These are phyloP conservation scores for Atherinosoma microstoma DNA, from an alignment of 2,797 vertebrate species.

Conservation along the genomic window DNA sequence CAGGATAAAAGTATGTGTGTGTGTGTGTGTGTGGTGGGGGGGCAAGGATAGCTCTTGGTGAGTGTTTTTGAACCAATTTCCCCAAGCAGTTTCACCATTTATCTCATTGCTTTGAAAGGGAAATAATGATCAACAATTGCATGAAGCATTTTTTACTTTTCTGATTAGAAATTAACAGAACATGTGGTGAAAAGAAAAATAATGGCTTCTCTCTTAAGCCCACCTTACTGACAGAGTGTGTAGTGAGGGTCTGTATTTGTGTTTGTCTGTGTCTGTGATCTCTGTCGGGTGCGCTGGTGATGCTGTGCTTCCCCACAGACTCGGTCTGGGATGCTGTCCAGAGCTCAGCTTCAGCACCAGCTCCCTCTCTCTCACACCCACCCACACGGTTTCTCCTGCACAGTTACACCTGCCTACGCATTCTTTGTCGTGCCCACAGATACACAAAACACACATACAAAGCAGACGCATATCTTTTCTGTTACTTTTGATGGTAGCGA, in stretches of 20 bases:
- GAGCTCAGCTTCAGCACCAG: slow-evolving; percentile 63
- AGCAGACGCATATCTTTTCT: slow-evolving; percentile 14
- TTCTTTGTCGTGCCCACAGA: slow-evolving; percentile 38
- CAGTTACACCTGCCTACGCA: slow-evolving; percentile 59
- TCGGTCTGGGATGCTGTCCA: slow-evolving; percentile 64
- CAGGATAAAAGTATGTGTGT: slow-evolving; percentile 25
- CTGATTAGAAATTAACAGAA: slow-evolving; percentile 26
- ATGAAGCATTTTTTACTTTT: slow-evolving; percentile 32
- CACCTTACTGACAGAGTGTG: slow-evolving; percentile 18
- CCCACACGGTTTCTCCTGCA: slow-evolving; percentile 49
- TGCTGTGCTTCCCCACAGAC: slow-evolving; percentile 54
- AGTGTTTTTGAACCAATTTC: slow-evolving; percentile 32
- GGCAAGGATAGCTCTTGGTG: slow-evolving; percentile 41
- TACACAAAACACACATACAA: slow-evolving; percentile 32
- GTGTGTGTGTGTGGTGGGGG: too few species aligned
- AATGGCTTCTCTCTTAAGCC: slow-evolving; percentile 23
- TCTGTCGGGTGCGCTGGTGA: slow-evolving; percentile 33
- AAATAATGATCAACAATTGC: slow-evolving; percentile 35
- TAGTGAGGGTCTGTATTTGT: slow-evolving; percentile 16
- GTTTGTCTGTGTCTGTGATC: slow-evolving; percentile 50
- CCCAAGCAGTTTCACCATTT: slow-evolving; percentile 28
- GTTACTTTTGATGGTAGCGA: slow-evolving; percentile 2
- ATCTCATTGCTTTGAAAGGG: slow-evolving; percentile 44
- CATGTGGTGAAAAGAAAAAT: slow-evolving; percentile 2
- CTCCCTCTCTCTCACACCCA: slow-evolving; percentile 45